Evolutionary conservation across 2,888 invertebrate species (phyloP).

Genomic region (Agrotis ipsilon): DNA sequence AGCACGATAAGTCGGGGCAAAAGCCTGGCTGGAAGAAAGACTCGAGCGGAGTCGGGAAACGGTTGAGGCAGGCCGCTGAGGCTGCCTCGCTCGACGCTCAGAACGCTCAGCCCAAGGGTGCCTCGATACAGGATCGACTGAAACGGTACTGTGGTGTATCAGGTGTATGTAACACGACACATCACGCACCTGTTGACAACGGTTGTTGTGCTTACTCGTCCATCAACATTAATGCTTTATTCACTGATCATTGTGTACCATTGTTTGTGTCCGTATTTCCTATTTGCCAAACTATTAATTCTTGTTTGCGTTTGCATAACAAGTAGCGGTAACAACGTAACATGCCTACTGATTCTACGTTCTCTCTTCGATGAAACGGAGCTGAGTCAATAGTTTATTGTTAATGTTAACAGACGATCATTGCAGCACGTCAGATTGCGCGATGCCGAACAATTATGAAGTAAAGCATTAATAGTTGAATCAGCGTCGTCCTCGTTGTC

Average conservation of each 20-base stretch:
- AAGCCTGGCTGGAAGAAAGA: slow-evolving; percentile 82
- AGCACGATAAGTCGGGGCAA: slow-evolving; percentile 71
- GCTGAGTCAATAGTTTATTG: slow-evolving; percentile 22
- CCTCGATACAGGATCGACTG: slow-evolving; percentile 83
- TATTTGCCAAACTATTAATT: slow-evolving; percentile 9
- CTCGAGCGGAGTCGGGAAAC: slow-evolving; percentile 79
- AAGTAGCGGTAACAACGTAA: neutral
- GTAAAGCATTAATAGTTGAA: slow-evolving; percentile 78
- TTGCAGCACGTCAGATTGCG: slow-evolving; percentile 48
- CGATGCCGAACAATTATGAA: slow-evolving; percentile 56
- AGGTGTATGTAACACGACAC: slow-evolving; percentile 46
- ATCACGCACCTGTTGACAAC: slow-evolving; percentile 54
- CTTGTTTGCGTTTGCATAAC: slow-evolving; percentile 26
- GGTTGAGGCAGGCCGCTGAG: slow-evolving; percentile 82
- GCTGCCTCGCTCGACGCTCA: slow-evolving; percentile 81
- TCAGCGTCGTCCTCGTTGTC: slow-evolving; percentile 75
- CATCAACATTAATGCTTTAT: slow-evolving; percentile 69
- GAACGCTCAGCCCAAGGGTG: slow-evolving; percentile 61
- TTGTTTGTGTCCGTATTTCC: slow-evolving; percentile 17
- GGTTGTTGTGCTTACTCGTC: slow-evolving; percentile 59
- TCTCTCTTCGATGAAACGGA: slow-evolving; percentile 5
- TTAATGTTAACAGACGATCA: slow-evolving; percentile 7
- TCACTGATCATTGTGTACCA: slow-evolving; percentile 14
- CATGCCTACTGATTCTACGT: slow-evolving; percentile 17
- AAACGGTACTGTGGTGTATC: slow-evolving; percentile 82